These are phyloP conservation scores for Nothocercus julius DNA, from an alignment of 2,113 vertebrate species.

Conservation along the genomic window DNA sequence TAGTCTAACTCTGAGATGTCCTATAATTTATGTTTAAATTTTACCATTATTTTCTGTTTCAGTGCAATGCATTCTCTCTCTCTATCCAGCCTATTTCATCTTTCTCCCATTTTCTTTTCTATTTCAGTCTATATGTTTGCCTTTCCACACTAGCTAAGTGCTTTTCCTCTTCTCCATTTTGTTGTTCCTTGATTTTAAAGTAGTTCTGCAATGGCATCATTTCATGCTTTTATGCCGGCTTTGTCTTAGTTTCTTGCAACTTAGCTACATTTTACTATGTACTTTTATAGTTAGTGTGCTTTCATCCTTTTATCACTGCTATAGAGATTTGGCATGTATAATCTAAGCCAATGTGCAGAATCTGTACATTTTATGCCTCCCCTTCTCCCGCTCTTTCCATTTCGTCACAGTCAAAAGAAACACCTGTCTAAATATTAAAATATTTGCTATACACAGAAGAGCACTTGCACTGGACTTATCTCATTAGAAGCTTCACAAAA, in stretches of 20 bases:
- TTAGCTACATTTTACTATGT: background rate
- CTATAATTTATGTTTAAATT: conserved; percentile 2
- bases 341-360: background rate
- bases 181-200: background rate
- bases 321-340: background rate
- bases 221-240: background rate
- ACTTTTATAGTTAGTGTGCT: background rate
- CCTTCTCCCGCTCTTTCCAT: rapidly evolving
- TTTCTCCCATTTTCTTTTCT: background rate
- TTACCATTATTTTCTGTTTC: background rate
- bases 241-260: background rate
- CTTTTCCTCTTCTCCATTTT: background rate
- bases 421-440: background rate
- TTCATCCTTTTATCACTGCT: background rate
- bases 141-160: background rate
- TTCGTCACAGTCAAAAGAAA: background rate
- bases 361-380: rapidly evolving
- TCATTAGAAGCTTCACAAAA: background rate
- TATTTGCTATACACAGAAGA: background rate
- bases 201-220: background rate
- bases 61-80: background rate
- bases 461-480: background rate
- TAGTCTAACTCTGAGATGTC: background rate
- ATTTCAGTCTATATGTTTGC: background rate
- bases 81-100: background rate